Evolutionary conservation across 2,888 invertebrate genomes (phyloP).

Genomic region (Protodeltote pygarga): DNA sequence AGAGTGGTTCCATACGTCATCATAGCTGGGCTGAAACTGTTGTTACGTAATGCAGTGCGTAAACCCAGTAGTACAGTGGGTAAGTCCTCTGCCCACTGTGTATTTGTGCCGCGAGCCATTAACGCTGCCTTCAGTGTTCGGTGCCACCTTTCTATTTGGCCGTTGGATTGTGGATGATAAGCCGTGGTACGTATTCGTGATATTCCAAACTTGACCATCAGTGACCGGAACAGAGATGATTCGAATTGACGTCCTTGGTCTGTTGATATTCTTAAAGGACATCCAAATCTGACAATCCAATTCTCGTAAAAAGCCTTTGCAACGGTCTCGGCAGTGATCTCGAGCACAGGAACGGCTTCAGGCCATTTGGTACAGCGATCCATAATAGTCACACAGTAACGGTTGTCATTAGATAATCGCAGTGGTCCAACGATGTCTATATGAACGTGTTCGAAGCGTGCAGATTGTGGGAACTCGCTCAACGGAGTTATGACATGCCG

Average conservation of each 20-base stretch:
- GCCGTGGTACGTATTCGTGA: not conserved
- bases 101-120: not conserved
- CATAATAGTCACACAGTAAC: not conserved
- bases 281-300: conserved; percentile 2
- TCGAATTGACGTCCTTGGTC: conserved; percentile 7
- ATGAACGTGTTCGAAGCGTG: conserved; percentile 1
- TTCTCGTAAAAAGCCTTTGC: not conserved
- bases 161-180: not conserved
- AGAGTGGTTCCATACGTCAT: not conserved
- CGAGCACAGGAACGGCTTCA: not conserved
- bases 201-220: not conserved
- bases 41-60: not conserved
- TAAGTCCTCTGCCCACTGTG: not conserved
- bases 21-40: not conserved
- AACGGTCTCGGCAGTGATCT: not conserved
- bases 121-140: conserved; percentile 1
- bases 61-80: not conserved
- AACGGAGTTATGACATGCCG: not conserved
- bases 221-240: not conserved
- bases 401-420: not conserved
- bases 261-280: conserved; percentile 1
- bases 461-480: not conserved
- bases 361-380: conserved; percentile 1
- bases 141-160: not conserved
- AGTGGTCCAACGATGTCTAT: conserved; percentile 3